phyloP scores from a whole-genome alignment of 2,113 vertebrate genomes.

The Chloropsis hardwickii region DNA sequence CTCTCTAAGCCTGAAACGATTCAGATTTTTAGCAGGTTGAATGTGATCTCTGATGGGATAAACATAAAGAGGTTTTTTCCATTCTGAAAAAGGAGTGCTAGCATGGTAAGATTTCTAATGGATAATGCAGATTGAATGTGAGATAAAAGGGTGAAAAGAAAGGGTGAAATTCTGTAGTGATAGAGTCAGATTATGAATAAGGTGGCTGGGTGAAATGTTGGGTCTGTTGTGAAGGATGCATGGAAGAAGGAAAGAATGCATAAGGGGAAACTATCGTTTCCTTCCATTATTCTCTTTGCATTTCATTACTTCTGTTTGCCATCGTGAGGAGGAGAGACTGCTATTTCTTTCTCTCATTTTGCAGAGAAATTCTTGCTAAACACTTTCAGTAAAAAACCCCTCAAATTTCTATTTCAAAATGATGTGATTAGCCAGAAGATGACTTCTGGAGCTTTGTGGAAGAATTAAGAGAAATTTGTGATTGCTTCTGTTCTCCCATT shows the following conservation, averaged over 20 bases:
- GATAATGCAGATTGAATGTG: background rate
- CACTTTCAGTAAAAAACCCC: background rate
- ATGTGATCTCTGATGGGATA: background rate
- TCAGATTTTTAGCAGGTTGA: background rate
- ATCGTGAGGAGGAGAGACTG: background rate
- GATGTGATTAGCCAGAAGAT: background rate
- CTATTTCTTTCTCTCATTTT: background rate
- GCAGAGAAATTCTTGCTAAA: background rate
- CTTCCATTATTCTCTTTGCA: background rate
- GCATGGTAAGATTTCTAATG: background rate
- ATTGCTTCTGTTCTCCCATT: background rate
- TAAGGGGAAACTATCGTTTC: background rate
- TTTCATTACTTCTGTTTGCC: background rate
- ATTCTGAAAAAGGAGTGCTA: background rate
- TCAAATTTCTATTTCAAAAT: background rate
- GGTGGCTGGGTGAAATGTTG: background rate
- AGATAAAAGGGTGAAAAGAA: background rate
- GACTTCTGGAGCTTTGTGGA: background rate
- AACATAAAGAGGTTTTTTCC: background rate
- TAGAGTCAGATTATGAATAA: background rate
- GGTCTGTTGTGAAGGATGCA: background rate
- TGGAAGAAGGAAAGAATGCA: background rate
- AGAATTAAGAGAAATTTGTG: background rate
- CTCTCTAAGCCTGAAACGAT: background rate
- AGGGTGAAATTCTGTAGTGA: background rate